These are phyloP conservation scores for Coelinius sp. DNA, from an alignment of 2,888 invertebrate species.

Conservation along the genomic window DNA sequence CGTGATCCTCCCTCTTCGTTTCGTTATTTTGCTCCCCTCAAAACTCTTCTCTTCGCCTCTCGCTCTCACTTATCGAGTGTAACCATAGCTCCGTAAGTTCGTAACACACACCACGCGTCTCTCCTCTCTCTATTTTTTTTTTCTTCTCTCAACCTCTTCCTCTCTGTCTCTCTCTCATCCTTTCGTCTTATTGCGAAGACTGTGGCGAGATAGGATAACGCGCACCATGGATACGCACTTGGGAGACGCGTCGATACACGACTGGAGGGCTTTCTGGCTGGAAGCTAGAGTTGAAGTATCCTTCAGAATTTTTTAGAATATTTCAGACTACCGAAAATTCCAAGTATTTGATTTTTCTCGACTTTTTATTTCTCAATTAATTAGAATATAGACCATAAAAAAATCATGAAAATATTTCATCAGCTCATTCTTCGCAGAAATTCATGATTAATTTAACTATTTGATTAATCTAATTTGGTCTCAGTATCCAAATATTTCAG, in stretches of 20 bases:
- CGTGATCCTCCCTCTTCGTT: conserved; percentile 46
- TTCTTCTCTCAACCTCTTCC: conserved; percentile 2
- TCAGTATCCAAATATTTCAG: no score
- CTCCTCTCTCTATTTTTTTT: conserved; percentile 33
- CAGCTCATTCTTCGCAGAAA: no score
- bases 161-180: not conserved
- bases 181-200: conserved; percentile 3
- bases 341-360: no score
- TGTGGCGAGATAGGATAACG: conserved; percentile 8
- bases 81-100: no score
- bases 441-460: no score
- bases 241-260: conserved; percentile 40
- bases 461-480: no score
- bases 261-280: not conserved
- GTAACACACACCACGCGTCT: conserved; percentile 38
- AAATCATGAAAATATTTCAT: no score
- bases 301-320: not conserved
- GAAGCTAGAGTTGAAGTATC: conserved; percentile 9
- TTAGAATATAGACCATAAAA: no score
- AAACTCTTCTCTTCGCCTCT: conserved; percentile 39
- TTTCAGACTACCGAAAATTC: no score
- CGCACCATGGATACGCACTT: conserved; percentile 30
- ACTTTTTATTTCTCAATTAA: no score
- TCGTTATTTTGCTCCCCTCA: conserved; percentile 30
- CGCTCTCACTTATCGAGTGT: conserved; percentile 31